Conservation (phyloP, 2,888 invertebrate species). For the Plusia festucae region DNA sequence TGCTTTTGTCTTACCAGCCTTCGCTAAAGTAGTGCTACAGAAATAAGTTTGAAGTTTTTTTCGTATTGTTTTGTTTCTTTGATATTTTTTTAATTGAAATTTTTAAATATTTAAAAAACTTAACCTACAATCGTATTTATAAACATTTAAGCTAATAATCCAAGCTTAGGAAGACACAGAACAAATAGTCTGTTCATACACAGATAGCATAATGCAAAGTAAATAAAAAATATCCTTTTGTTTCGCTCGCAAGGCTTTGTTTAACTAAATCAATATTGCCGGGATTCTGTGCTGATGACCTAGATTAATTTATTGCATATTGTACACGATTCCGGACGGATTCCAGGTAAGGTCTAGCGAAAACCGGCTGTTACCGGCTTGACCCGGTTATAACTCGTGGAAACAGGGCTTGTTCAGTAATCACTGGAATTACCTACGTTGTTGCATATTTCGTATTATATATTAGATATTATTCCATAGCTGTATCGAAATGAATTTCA, state of each 20-base stretch:
- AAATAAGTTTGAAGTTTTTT: too few species aligned
- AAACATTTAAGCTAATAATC: not conserved
- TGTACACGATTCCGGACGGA: conserved; percentile 29
- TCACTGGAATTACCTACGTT: conserved; percentile 9
- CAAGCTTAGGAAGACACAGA: not conserved
- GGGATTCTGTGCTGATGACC: conserved; percentile 42
- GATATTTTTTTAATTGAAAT: too few species aligned
- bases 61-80: too few species aligned
- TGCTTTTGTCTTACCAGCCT: too few species aligned
- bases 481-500: not conserved
- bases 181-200: not conserved
- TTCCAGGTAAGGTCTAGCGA: conserved; percentile 24
- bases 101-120: not conserved
- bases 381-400: conserved; percentile 46
- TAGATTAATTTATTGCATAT: conserved; percentile 50
- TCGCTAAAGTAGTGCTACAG: too few species aligned
- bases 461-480: too few species aligned
- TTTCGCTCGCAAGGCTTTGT: conserved; percentile 5
- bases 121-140: not conserved
- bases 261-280: conserved; percentile 34
- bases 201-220: not conserved
- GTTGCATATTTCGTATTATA: not conserved
- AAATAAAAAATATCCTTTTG: conserved; percentile 16
- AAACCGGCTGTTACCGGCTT: conserved; percentile 16
- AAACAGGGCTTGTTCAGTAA: conserved; percentile 38